A percentile compares a stretch with the other conserved stretches of the same genome.
Conservation (phyloP, 2,888 invertebrate genomes). For the Athripsodes cinereus region DNA sequence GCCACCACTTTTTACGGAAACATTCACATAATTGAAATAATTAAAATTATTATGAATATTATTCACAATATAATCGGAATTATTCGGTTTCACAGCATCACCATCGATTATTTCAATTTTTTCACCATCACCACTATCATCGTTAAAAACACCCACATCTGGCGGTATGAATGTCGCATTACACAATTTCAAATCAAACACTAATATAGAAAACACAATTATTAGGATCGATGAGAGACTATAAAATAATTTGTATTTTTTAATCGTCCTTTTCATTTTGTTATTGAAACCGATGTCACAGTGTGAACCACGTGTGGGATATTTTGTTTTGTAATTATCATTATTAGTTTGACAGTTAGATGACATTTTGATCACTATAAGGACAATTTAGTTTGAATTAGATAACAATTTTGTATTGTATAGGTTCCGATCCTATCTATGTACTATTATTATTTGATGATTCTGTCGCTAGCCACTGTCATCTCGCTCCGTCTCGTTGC, state of each 20-base stretch:
- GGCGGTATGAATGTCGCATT: neutral
- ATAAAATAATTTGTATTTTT: too few relatives aligned
- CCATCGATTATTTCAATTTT: slow-evolving; percentile 13
- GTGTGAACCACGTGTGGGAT: neutral
- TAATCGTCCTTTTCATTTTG: too few relatives aligned
- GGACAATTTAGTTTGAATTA: neutral
- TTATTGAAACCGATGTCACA: too few relatives aligned
- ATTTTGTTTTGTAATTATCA: too few relatives aligned
- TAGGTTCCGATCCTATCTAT: too few relatives aligned
- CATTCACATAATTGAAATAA: too few relatives aligned
- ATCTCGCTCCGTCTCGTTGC: too few relatives aligned
- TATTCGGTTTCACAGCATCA: slow-evolving; percentile 1
- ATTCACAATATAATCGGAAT: neutral
- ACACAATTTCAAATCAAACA: neutral
- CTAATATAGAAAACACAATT: slow-evolving; percentile 5
- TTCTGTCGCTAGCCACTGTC: too few relatives aligned
- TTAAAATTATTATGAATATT: neutral
- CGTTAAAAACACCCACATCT: too few relatives aligned
- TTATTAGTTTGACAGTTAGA: neutral
- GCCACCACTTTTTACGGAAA: slow-evolving; percentile 26
- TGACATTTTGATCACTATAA: neutral
- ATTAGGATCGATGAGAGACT: too few relatives aligned
- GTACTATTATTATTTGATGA: too few relatives aligned
- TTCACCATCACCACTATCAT: slow-evolving; percentile 7
- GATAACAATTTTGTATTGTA: neutral